These are phyloP conservation scores for Ondatra zibethicus DNA, from an alignment of 2,113 vertebrate species.

Conservation along the genomic window DNA sequence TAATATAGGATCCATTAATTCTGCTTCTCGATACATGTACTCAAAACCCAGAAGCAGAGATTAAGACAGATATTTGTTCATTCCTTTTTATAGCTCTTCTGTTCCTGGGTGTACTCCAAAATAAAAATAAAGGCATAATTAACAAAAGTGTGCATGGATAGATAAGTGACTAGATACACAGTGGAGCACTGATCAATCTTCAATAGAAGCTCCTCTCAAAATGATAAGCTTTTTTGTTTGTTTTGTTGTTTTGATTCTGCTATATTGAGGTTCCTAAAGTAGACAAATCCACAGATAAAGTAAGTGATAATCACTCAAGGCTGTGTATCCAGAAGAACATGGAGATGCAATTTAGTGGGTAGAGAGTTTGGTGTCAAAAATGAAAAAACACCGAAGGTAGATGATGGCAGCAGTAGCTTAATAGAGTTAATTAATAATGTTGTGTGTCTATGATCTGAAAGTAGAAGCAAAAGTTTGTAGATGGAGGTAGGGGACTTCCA, in stretches of 20 bases:
- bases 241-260: not conserved
- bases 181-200: not conserved
- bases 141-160: no score
- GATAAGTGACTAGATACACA: not conserved
- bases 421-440: not conserved
- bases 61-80: not conserved
- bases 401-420: no score
- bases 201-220: not conserved
- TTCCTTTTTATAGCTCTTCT: not conserved
- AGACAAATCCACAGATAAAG: not conserved
- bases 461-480: not conserved
- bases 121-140: not conserved
- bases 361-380: not conserved
- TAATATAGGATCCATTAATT: not conserved
- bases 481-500: not conserved
- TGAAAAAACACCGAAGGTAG: not conserved
- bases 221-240: not conserved
- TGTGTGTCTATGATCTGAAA: not conserved
- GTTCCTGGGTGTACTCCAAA: not conserved
- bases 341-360: not conserved
- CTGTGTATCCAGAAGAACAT: no score
- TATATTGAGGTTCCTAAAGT: not conserved
- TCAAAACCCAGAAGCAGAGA: not conserved
- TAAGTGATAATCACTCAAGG: not conserved
- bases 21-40: not conserved